phyloP scores from a whole-genome alignment of 1,140 invertebrate genomes.

The Rhagoletis zephyria region DNA sequence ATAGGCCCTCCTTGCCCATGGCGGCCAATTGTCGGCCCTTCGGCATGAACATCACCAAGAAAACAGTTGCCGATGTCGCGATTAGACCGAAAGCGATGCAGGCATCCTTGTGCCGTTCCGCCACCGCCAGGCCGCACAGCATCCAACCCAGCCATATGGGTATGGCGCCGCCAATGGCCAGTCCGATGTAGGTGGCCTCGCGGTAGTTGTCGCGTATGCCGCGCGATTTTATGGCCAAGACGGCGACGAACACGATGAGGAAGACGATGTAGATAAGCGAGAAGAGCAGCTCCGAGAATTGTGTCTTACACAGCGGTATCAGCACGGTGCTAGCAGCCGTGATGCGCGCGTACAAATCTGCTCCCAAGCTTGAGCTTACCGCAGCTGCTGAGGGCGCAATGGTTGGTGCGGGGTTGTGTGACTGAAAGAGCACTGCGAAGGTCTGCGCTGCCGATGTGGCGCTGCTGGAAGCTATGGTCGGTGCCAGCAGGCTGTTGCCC shows the following conservation, averaged over 20 bases:
- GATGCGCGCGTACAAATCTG: slow-evolving; percentile 68
- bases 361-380: slow-evolving; percentile 54
- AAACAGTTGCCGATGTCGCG: slow-evolving; percentile 85
- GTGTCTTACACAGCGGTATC: slow-evolving; percentile 78
- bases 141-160: slow-evolving; percentile 91
- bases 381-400: slow-evolving; percentile 65
- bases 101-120: slow-evolving; percentile 85
- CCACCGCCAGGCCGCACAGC: slow-evolving; percentile 82
- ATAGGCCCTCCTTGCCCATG: slow-evolving; percentile 86
- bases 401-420: slow-evolving; percentile 60
- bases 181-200: slow-evolving; percentile 90
- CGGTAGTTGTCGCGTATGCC: slow-evolving; percentile 94
- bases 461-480: slow-evolving; percentile 63
- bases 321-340: slow-evolving; percentile 67
- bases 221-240: slow-evolving; percentile 86
- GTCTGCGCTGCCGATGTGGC: slow-evolving; percentile 40
- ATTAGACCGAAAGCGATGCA: slow-evolving; percentile 90
- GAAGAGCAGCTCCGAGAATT: slow-evolving; percentile 82
- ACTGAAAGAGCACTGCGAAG: slow-evolving; percentile 67
- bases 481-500: slow-evolving; percentile 65
- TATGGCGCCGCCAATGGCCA: slow-evolving; percentile 86
- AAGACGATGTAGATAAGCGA: slow-evolving; percentile 87
- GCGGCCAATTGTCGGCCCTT: slow-evolving; percentile 92
- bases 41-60: slow-evolving; percentile 94
- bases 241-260: slow-evolving; percentile 86